Percentiles rank a stretch among this genome's conserved stretches.
Conservation (phyloP, 2,113 vertebrate species). For the Promerops cafer region DNA sequence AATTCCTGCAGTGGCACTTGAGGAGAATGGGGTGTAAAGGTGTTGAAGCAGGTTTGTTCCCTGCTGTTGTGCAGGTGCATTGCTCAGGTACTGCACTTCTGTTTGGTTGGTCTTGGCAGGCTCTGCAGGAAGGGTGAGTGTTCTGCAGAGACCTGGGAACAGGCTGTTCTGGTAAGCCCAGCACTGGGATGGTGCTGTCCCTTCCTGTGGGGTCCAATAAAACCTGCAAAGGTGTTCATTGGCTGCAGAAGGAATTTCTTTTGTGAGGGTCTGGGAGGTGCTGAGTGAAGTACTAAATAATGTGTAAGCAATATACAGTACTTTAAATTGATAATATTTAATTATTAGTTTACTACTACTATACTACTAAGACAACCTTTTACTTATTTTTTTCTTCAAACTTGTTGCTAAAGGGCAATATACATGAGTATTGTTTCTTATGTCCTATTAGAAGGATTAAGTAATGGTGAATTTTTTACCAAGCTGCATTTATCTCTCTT, state of each 20-base stretch:
- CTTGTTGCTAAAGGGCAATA: background rate
- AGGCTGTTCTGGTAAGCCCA: background rate
- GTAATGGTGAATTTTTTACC: background rate
- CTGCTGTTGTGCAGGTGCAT: accelerated
- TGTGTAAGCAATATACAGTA: background rate
- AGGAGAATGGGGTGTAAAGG: background rate
- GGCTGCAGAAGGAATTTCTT: background rate
- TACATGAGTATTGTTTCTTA: background rate
- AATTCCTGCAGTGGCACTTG: background rate
- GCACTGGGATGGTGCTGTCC: background rate
- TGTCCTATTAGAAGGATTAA: background rate
- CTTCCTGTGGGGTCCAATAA: accelerated
- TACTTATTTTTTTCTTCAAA: background rate
- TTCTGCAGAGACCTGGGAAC: background rate
- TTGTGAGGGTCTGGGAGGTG: background rate
- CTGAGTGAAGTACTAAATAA: background rate
- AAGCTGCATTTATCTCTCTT: background rate
- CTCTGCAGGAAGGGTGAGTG: background rate
- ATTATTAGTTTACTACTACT: background rate
- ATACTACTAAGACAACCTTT: background rate
- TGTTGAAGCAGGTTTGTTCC: background rate
- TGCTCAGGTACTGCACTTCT: background rate
- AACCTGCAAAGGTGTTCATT: background rate
- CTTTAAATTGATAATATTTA: background rate
- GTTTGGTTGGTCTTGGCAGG: background rate